Evolutionary conservation across 2,888 invertebrate genomes (phyloP).

Genomic region (Microdon myrmicae): DNA sequence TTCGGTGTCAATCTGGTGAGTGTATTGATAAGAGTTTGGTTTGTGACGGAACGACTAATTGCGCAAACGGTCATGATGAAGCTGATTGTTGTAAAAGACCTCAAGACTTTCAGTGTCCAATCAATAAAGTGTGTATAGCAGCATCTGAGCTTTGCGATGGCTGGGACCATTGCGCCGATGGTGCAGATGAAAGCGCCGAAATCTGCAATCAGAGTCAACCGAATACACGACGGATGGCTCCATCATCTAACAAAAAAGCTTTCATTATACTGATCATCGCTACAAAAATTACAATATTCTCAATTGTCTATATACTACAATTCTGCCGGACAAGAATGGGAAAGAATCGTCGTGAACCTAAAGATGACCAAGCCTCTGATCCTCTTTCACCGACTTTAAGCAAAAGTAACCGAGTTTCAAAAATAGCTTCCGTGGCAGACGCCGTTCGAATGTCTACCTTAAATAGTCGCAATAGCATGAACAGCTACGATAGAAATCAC

Average conservation of each 20-base stretch:
- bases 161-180: conserved; percentile 81
- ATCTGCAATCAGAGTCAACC: conserved; percentile 69
- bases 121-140: conserved; percentile 78
- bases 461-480: conserved; percentile 72
- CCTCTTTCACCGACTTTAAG: conserved; percentile 71
- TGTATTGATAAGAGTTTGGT: conserved; percentile 73
- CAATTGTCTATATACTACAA: conserved; percentile 69
- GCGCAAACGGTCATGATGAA: conserved; percentile 77
- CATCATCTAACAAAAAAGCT: conserved; percentile 68
- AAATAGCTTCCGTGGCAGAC: conserved; percentile 68
- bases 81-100: conserved; percentile 74
- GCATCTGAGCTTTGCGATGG: conserved; percentile 78
- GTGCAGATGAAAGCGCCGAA: conserved; percentile 79
- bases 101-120: conserved; percentile 77
- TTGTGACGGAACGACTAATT: conserved; percentile 75
- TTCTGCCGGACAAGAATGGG: conserved; percentile 69
- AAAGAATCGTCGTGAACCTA: conserved; percentile 69
- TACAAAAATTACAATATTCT: conserved; percentile 70
- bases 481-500: conserved; percentile 77
- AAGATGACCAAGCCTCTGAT: conserved; percentile 75
- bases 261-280: conserved; percentile 71
- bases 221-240: conserved; percentile 67
- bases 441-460: conserved; percentile 75
- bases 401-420: conserved; percentile 64
- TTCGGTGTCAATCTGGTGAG: conserved; percentile 70